Evolutionary conservation across 2,113 vertebrate genomes (phyloP).

Genomic region (Danionella cerebrum): DNA sequence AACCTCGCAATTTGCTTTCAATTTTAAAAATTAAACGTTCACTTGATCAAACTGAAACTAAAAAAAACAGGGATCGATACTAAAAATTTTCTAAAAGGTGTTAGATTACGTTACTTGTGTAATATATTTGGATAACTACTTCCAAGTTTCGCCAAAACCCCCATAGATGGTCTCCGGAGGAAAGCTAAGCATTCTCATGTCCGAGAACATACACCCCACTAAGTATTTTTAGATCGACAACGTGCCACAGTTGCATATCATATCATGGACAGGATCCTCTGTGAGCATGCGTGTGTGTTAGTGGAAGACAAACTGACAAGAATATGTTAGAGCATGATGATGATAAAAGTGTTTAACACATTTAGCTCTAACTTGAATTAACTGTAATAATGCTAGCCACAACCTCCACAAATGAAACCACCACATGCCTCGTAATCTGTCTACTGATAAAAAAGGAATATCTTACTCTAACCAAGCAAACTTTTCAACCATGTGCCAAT

Average conservation of each 20-base stretch:
- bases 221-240: constrained; percentile 8
- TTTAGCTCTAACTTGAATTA: neutral
- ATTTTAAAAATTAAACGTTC: no score
- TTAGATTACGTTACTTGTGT: neutral
- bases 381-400: neutral
- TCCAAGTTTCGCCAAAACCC: neutral
- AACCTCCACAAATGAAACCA: neutral
- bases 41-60: neutral
- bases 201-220: neutral
- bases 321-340: no score
- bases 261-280: neutral
- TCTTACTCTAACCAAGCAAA: constrained; percentile 51
- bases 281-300: neutral
- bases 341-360: neutral
- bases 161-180: constrained; percentile 11
- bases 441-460: constrained; percentile 27
- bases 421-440: neutral
- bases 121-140: neutral
- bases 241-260: neutral
- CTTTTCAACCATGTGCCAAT: constrained; percentile 47
- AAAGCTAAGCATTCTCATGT: neutral
- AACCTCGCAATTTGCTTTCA: no score
- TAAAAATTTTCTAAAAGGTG: constrained; percentile 4
- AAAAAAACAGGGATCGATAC: neutral
- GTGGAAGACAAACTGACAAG: neutral